phyloP scores from a whole-genome alignment of 2,797 vertebrate species.

The Epinephelus coioides region DNA sequence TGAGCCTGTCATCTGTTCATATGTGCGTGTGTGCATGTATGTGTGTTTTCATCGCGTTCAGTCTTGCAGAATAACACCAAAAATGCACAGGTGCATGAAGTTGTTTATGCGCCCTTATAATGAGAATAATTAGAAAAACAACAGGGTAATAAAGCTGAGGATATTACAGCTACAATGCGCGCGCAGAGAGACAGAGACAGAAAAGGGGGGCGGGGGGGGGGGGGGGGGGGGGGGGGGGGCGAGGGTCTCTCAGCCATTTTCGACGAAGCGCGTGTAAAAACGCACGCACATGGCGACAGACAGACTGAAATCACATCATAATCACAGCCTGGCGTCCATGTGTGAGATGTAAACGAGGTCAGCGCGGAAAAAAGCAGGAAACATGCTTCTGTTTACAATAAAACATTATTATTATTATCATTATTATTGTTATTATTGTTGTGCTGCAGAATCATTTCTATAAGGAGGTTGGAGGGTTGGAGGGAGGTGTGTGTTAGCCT shows the following conservation, averaged over 20 bases:
- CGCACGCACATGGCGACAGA: constrained; percentile 66
- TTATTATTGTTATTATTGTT: background rate
- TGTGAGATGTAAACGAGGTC: constrained; percentile 67
- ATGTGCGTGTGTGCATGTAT: background rate
- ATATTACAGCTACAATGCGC: constrained; percentile 27
- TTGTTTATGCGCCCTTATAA: constrained; percentile 25
- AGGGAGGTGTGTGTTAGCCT: constrained; percentile 9
- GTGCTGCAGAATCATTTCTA: background rate
- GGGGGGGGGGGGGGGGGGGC: background rate
- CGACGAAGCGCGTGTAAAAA: constrained; percentile 40
- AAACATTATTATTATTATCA: background rate
- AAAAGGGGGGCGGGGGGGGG: background rate
- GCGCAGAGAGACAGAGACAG: constrained; percentile 6
- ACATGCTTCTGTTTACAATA: too few relatives aligned
- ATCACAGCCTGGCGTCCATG: constrained; percentile 47
- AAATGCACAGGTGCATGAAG: constrained; percentile 11
- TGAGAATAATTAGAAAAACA: background rate
- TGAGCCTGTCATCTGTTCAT: constrained; percentile 38
- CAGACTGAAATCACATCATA: constrained; percentile 30
- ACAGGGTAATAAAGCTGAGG: background rate
- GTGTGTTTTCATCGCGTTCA: background rate
- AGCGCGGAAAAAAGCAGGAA: background rate
- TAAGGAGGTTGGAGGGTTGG: background rate
- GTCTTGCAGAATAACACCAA: constrained; percentile 7
- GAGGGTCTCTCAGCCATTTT: constrained; percentile 35